phyloP scores from a whole-genome alignment of 2,113 vertebrate species.

The Cyanoramphus novaezelandiae region DNA sequence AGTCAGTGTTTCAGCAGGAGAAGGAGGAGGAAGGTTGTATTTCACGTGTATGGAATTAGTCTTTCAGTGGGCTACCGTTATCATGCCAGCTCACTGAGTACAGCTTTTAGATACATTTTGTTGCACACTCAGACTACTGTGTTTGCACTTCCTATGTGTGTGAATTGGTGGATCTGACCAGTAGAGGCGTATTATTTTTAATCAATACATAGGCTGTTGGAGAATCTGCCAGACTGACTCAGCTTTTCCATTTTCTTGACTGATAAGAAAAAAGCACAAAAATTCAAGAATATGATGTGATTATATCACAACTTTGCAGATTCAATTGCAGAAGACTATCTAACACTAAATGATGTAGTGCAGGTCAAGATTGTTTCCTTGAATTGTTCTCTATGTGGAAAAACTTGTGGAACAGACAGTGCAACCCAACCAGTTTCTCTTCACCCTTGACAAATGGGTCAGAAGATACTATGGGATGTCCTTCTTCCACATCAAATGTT shows the following conservation, averaged over 20 bases:
- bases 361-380: background rate
- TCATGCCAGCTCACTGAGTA: background rate
- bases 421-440: background rate
- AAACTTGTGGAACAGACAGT: background rate
- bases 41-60: background rate
- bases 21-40: background rate
- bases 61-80: background rate
- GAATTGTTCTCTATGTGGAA: background rate
- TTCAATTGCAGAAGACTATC: background rate
- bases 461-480: background rate
- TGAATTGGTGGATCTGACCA: conserved; percentile 53
- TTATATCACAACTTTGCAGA: background rate
- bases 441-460: background rate
- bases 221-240: background rate
- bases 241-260: background rate
- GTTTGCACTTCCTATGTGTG: conserved; percentile 33
- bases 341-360: background rate
- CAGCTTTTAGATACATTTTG: background rate
- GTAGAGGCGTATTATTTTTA: background rate
- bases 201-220: background rate
- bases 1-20: background rate
- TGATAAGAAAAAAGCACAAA: background rate
- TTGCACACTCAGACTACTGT: background rate
- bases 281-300: background rate
- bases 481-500: background rate